Evolutionary conservation across 2,888 invertebrate genomes (phyloP), one percentile per base, ranked within the genome.

Genomic region (Drosophila ustulata): DNA sequence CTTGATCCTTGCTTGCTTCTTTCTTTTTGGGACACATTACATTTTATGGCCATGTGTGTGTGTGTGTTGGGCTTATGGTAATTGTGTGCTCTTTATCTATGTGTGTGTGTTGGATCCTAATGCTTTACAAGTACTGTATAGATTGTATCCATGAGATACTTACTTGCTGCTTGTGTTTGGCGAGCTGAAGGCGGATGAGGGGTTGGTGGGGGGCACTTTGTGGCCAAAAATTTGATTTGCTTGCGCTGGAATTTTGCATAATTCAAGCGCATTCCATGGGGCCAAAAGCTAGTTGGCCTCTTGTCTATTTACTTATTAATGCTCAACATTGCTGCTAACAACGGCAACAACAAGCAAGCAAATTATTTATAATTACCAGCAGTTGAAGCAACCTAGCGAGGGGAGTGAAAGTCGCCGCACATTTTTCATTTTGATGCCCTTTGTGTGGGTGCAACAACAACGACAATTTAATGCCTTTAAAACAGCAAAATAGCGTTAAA

Each of bases 401-500:
- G 6, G 30, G 6, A 30, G 6, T 7, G 61, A 71, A 80, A 65
- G 73, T 66, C 66, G 84, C 82, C 73, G 82, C 78, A 79, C 73
- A 88, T 87, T 88, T 83, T 75, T 89, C 79, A 87, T 88, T 87
- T 81, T 83, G 71, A 83, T 81, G 74, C 64, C 62, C 47, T 61
- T 67, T 73, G 57, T 57, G 67, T 57, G 57, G 45, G 47, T 55
- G 37, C 43, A 63, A 50, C 55, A 64, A 58, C 72, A 61, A 61
- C 46, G 74, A 83, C 87, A 83, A 71, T 88, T 85, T 89, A 85
- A 85, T 83, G 89, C 87, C 74, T 89, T 85, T 80, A 79, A 83
- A 89, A 84, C 84, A 87, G 73, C 79, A 72, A 85, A 88, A 83
- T 77, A 74, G 79, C 87, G 87, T 87, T 89, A 85, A 86, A 76